A percentile compares a stretch with the other conserved stretches of the same genome.
Evolutionary conservation across 1,140 invertebrate genomes (phyloP).

Genomic region (Plectrocnemia conspersa): DNA sequence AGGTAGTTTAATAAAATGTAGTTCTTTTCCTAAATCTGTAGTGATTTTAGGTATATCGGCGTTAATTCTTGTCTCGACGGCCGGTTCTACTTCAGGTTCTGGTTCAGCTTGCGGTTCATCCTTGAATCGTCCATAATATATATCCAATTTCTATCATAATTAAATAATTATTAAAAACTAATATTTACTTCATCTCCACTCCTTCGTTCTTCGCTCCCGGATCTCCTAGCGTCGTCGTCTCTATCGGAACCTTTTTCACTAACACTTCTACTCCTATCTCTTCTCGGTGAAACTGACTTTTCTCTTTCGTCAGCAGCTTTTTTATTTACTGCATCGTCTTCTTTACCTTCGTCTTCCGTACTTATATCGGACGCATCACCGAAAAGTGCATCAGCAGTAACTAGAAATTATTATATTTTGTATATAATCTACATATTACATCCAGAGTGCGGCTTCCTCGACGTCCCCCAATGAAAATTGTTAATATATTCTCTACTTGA

Average conservation of each 20-base stretch:
- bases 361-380: constrained; percentile 92
- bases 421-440: background rate
- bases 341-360: constrained; percentile 66
- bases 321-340: constrained; percentile 40
- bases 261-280: constrained; percentile 40
- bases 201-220: constrained; percentile 43
- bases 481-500: constrained; percentile 1
- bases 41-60: constrained; percentile 94
- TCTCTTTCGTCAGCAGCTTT: constrained; percentile 38
- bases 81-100: constrained; percentile 69
- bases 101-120: constrained; percentile 56
- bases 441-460: background rate
- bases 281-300: constrained; percentile 40
- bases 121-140: constrained; percentile 27
- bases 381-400: constrained; percentile 79
- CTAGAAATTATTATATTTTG: constrained; percentile 39
- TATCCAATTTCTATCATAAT: constrained; percentile 13
- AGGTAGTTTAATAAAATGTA: constrained; percentile 92
- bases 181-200: constrained; percentile 47
- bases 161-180: constrained; percentile 15
- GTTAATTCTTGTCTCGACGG: constrained; percentile 90
- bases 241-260: constrained; percentile 35
- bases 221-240: constrained; percentile 39
- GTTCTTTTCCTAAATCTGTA: constrained; percentile 83
- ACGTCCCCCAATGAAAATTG: background rate